Evolutionary conservation across 2,888 invertebrate genomes (phyloP), one percentile per base, ranked within the genome.

Genomic region (Rhaphigaster nebulosa): DNA sequence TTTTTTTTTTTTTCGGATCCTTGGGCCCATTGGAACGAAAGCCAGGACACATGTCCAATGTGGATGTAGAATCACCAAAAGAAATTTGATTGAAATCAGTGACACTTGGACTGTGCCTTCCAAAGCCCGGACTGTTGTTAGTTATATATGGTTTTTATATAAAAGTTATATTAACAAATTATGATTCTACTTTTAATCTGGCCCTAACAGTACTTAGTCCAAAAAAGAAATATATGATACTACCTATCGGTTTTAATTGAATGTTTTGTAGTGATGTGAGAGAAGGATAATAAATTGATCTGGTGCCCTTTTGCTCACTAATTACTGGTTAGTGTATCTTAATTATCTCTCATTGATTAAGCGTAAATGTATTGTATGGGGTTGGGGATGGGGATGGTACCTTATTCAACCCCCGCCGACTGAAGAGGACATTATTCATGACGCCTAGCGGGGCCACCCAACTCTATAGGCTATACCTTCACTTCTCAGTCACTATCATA

Each of bases 311-410:
- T 70, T 5, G 70, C 34, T 70, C 34, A 70, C 70, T 70, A 70
- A 70, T 70, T 70, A 70, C 70, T 70, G 70, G 70, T 70, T 70
- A 70, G 70, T 70, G 70, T 70, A 70, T 70, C 70, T 70, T 70
- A 70, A 70, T 70, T 70, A 70, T 70, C 70, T 34, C 29, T 70
- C 70, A 70, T 70, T 70, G 70, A 70, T 70, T 70, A 70, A 70
- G 70, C 70, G 70, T 70, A 70, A 70, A 70, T 70, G 70, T 70
- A 70, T 70, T 70, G 70, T 70, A 70, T 70, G 70, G 70, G 29
- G n/a, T 5, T 29, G 65, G 29, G n/a, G 29, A 10, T 15, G 12
- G 65, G 70, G n/a, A 4, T 29, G 1, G 70, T 1, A 29, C 29
- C 29, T 29, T 70, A 70, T 70, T 70, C 70, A 70, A 34, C 4